Evolutionary conservation across 2,888 invertebrate species (phyloP), one percentile per base, ranked within the genome.

Genomic region (Ashinkailepas kermadecensis): DNA sequence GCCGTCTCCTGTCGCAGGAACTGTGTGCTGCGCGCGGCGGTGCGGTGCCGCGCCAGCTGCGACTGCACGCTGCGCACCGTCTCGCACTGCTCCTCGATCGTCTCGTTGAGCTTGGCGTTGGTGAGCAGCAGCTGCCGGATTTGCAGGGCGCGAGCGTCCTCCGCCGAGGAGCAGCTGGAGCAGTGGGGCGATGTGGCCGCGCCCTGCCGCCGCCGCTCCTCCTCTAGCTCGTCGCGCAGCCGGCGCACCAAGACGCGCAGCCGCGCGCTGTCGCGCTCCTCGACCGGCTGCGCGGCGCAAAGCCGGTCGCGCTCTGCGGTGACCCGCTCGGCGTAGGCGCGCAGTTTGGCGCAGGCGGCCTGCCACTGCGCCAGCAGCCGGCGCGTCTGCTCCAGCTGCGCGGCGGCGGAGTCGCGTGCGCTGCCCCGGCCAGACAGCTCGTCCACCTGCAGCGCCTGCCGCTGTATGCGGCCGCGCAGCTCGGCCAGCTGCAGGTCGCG

Each of bases 81-180:
- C 56, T 74, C 74, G 21, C 74, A 74, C 74, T 74, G 74, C 54
- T 54, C 74, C n/a, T 54, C 54, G 56, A 74, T 74, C 18, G 74
- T 74, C 54, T 74, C 74, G 56, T 74, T 74, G 10, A 74, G 74
- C 56, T 74, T 74, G 74, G 74, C 74, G 74, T 74, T 74, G 18
- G 74, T 74, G 74, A 74, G 18, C 18, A 74, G 74, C 54, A 74
- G 74, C 74, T 74, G 74, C 7, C 39, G 74, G 54, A 74, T 54
- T 21, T 74, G 74, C 3, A 74, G 56, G 11, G 56, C 74, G 54
- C 56, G 54, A 4, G 74, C 54, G 54, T 74, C 74, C 10, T 74
- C 74, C 7, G 21, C 74, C 8, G 74, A 56, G 10, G 18, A 18
- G 56, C 74, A 74, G 74, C 74, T 74, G 56, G 74, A 74, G 56